Percentiles rank a stretch among this genome's conserved stretches.
phyloP scores from a whole-genome alignment of 2,113 vertebrate genomes.

The Prionailurus bengalensis region DNA sequence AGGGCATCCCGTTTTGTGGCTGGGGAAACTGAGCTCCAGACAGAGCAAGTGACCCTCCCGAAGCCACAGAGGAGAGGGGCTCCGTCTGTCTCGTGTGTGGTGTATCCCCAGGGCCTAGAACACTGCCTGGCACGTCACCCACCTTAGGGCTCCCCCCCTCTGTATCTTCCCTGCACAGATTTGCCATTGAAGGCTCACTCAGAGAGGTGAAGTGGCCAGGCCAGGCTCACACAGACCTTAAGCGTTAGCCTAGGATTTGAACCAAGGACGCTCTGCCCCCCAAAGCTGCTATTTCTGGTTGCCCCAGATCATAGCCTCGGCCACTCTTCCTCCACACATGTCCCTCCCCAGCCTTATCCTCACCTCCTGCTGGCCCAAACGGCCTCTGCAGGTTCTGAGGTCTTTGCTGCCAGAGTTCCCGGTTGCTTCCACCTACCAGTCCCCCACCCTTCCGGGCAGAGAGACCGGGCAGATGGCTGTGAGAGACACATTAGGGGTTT shows the following conservation, averaged over 20 bases:
- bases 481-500: background rate
- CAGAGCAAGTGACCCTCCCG: background rate
- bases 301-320: background rate
- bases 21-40: background rate
- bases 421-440: background rate
- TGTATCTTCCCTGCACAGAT: rapidly evolving
- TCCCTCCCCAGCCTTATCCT: background rate
- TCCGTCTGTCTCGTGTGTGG: rapidly evolving
- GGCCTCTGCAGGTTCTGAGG: background rate
- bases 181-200: background rate
- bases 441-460: background rate
- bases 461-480: background rate
- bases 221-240: background rate
- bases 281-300: background rate
- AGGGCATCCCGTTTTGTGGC: background rate
- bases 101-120: background rate
- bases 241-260: background rate
- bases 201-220: background rate
- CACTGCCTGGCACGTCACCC: background rate
- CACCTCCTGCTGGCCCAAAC: rapidly evolving
- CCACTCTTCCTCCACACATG: background rate
- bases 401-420: too few species aligned
- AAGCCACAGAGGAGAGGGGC: background rate
- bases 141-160: rapidly evolving
- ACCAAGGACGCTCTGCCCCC: background rate